Conservation (phyloP, 2,888 invertebrate species). For the Troides oblongomaculatus region DNA sequence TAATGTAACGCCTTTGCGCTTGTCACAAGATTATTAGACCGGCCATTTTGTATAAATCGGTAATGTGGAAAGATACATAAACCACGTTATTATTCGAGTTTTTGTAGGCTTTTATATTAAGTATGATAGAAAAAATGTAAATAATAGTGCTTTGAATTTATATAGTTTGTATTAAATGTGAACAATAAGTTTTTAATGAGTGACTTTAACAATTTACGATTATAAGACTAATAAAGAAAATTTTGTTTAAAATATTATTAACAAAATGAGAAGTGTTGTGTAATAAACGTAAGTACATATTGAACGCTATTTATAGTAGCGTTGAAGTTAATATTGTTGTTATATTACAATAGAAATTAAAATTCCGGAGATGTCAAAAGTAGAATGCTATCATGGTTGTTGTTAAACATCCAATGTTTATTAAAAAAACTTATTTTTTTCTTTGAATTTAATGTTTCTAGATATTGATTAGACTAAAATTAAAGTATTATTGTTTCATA, state of each 20-base stretch:
- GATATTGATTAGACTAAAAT: too few species aligned
- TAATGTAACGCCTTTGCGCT: slow-evolving; percentile 30
- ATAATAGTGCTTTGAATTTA: background rate
- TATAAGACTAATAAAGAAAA: background rate
- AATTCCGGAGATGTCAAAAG: background rate
- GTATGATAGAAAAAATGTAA: background rate
- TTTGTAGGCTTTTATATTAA: background rate
- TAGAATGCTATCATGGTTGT: background rate
- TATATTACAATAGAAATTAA: background rate
- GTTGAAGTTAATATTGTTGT: background rate
- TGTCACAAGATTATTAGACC: slow-evolving; percentile 48
- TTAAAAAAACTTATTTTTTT: background rate
- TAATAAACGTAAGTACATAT: background rate
- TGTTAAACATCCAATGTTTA: background rate
- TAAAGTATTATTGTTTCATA: background rate
- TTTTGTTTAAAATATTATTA: background rate
- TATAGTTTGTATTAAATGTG: background rate
- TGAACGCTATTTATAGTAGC: background rate
- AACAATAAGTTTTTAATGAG: background rate
- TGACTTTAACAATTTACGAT: background rate
- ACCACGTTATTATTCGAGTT: slow-evolving; percentile 2
- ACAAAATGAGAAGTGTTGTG: background rate
- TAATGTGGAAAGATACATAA: slow-evolving; percentile 38
- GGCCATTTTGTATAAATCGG: slow-evolving; percentile 72
- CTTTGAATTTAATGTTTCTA: background rate